Evolutionary conservation across 64 coral and sea anemone genomes (phyloP), one percentile per base, ranked within the genome.

Genomic region (Platygyra sinensis): DNA sequence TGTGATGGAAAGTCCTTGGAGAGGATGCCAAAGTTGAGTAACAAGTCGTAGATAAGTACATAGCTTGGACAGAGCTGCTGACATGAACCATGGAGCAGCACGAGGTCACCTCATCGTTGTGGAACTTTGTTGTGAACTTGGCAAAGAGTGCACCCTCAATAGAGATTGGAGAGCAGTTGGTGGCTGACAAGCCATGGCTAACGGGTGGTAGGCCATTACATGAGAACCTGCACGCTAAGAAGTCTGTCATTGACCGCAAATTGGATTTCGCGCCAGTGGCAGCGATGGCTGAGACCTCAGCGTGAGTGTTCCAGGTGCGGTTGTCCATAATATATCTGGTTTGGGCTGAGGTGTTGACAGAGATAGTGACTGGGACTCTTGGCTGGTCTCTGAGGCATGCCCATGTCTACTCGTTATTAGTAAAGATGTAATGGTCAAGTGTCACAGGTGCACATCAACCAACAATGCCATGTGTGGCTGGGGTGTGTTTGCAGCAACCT

Each of bases 381-480:
- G 79, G 89, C 90, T 92, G 94, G 55, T 91, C 77, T 46, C 86
- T 0, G 7, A 96, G 62, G 31, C 73, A 38, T 15, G 79, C 86
- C 30, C 72, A 20, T 85, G 17, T 91, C 94, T 89, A 95, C 72
- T 91, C 89, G 28, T 89, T 89, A 74, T 89, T 93, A 2, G 78
- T 59, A 46, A 93, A 93, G 42, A 46, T 46, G 7, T 46, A 5
- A 8, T 92, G 89, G 28, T 69, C 60, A 25, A 92, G 90, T 36
- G 33, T 36, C 27, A 16, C 5, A 36, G 73, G 28, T 65, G 71
- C 11, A 25, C 13, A 15, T 31, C 82, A 62, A 60, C 39, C 17
- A 55, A 83, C 59, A 4, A 22, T 78, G 24, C 84, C 38, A 17
- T 67, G n/a, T 86, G 29, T 94, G 54, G 33, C 46, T 38, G 63